phyloP scores from a whole-genome alignment of 2,888 invertebrate genomes.

The Drosophila recens region DNA sequence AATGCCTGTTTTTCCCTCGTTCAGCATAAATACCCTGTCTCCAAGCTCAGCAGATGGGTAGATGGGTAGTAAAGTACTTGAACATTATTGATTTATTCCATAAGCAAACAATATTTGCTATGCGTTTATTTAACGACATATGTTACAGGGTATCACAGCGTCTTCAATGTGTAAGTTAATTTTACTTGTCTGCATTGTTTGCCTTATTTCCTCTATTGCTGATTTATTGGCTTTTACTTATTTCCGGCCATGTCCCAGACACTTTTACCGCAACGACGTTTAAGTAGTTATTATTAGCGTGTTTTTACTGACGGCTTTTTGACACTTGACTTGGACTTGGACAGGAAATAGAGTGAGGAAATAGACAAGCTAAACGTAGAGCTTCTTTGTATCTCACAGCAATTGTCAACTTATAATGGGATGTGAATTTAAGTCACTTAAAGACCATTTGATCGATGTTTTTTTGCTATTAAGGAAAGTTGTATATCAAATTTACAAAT shows the following conservation, averaged over 20 bases:
- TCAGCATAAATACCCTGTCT: constrained; percentile 25
- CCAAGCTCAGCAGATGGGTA: background rate
- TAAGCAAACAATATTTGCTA: background rate
- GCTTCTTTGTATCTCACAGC: background rate
- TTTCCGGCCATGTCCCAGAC: constrained; percentile 73
- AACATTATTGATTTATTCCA: background rate
- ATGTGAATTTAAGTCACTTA: too few species aligned
- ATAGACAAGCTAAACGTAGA: background rate
- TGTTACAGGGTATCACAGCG: constrained; percentile 29
- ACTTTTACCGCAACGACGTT: constrained; percentile 46
- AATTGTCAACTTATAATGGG: too few species aligned
- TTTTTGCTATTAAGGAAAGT: too few species aligned
- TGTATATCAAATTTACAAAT: too few species aligned
- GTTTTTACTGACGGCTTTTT: constrained; percentile 44
- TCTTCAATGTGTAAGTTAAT: background rate
- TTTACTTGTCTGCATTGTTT: constrained; percentile 35
- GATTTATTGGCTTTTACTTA: constrained; percentile 83
- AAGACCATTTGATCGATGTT: too few species aligned
- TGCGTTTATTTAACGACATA: background rate
- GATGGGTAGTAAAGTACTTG: too few species aligned
- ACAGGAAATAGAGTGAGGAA: constrained; percentile 18
- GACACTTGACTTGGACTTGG: constrained; percentile 29
- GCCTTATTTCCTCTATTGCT: constrained; percentile 61
- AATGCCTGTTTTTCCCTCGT: constrained; percentile 40
- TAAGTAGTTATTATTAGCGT: constrained; percentile 66